phyloP scores from a whole-genome alignment of 2,113 vertebrate species.

The Silurus glanis region DNA sequence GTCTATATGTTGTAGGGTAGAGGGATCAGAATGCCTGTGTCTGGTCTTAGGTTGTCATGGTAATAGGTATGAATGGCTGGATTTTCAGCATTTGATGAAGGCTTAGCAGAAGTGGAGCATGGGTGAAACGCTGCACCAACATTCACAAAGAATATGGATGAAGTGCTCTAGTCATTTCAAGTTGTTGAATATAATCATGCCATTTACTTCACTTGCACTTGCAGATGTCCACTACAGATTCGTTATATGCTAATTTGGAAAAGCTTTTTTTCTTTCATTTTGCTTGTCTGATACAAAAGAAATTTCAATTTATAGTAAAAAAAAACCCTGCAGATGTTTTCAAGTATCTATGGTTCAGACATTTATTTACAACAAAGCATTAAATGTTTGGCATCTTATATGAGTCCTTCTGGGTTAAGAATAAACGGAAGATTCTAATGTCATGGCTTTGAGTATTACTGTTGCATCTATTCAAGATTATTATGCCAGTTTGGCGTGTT shows the following conservation, averaged over 20 bases:
- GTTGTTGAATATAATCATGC: conserved; percentile 4
- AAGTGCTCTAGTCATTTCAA: conserved; percentile 7
- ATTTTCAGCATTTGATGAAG: conserved; percentile 54
- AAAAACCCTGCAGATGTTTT: neutral
- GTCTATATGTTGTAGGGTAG: conserved; percentile 42
- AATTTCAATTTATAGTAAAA: neutral
- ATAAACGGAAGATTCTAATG: neutral
- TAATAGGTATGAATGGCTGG: conserved; percentile 55
- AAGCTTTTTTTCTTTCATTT: neutral
- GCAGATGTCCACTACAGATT: neutral
- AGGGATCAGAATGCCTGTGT: conserved; percentile 47
- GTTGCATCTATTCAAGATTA: neutral
- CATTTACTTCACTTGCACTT: neutral
- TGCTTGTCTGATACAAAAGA: neutral
- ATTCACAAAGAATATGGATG: conserved; percentile 20
- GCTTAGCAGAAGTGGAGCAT: conserved; percentile 36
- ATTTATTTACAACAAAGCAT: neutral
- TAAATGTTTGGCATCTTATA: neutral
- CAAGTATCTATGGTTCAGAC: neutral
- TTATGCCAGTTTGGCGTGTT: neutral
- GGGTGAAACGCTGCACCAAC: conserved; percentile 11
- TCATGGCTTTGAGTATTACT: neutral
- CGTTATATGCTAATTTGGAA: neutral
- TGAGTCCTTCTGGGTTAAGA: neutral
- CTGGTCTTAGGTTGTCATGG: conserved; percentile 61